A percentile compares a stretch with the other conserved stretches of the same genome.
Evolutionary conservation across 2,797 vertebrate genomes (phyloP).

Genomic region (Agapornis canus): DNA sequence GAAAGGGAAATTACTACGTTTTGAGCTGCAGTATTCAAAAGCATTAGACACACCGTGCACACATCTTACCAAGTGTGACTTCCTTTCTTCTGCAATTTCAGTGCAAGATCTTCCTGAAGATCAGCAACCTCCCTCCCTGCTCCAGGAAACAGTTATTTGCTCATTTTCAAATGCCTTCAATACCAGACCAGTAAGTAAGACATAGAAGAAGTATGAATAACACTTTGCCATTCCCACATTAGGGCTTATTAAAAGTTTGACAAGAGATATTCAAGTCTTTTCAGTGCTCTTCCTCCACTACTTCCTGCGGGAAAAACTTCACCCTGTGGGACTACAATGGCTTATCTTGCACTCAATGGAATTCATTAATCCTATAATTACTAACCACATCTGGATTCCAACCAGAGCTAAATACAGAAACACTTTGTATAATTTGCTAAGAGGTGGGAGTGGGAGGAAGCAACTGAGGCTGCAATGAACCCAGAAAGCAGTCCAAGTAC

Average conservation of each 20-base stretch:
- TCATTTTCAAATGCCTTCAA: not conserved
- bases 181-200: not conserved
- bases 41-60: not conserved
- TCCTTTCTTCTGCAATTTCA: not conserved
- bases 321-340: not conserved
- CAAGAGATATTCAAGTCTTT: not conserved
- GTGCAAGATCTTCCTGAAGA: not conserved
- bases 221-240: not conserved
- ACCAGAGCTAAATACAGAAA: not conserved
- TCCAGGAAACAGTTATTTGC: not conserved
- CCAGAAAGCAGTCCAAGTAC: not conserved
- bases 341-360: not conserved
- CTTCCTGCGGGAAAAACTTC: not conserved
- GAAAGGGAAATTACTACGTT: not conserved
- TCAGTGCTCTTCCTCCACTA: not conserved
- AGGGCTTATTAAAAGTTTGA: not conserved
- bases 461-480: not conserved
- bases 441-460: not conserved
- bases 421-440: not conserved
- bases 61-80: not conserved
- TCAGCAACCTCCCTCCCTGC: not conserved
- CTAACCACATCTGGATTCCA: not conserved
- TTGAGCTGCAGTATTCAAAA: not conserved
- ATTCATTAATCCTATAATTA: not conserved
- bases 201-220: not conserved